phyloP scores from a whole-genome alignment of 92 coral and sea anemone species.

The Siderastrea siderea region DNA sequence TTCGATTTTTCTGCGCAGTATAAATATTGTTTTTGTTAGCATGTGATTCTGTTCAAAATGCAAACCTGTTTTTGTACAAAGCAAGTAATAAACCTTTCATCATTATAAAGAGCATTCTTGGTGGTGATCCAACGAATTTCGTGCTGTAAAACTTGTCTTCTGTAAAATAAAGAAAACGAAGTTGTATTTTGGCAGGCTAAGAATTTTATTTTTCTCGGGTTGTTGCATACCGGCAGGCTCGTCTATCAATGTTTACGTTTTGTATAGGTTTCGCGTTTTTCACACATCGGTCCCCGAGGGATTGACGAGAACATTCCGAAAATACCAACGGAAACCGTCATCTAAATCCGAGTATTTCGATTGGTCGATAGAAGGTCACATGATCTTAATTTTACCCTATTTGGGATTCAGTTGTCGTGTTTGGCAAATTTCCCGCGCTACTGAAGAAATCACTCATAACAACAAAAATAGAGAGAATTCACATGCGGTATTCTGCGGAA shows the following conservation, averaged over 20 bases:
- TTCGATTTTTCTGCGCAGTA: background rate
- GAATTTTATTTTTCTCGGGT: background rate
- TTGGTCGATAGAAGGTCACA: conserved; percentile 22
- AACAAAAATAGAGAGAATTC: conserved; percentile 29
- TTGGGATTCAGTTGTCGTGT: conserved; percentile 16
- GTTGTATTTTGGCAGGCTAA: background rate
- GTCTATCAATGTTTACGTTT: background rate
- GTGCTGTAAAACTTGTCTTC: background rate
- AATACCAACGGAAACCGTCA: conserved; percentile 26
- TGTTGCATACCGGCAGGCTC: background rate
- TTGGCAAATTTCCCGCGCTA: conserved; percentile 55
- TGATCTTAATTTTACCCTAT: conserved; percentile 19
- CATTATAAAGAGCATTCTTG: background rate
- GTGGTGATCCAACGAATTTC: background rate
- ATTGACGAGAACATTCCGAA: conserved; percentile 21
- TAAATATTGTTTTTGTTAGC: background rate
- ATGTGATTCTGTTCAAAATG: background rate
- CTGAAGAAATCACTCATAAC: background rate
- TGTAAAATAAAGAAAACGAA: background rate
- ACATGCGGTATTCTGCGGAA: conserved; percentile 2
- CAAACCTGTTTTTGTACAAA: background rate
- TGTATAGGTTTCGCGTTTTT: background rate
- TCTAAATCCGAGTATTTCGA: background rate
- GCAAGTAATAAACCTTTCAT: background rate
- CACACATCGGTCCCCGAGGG: conserved; percentile 28